Evolutionary conservation across 2,113 vertebrate species (phyloP).

Genomic region (Strix aluco): DNA sequence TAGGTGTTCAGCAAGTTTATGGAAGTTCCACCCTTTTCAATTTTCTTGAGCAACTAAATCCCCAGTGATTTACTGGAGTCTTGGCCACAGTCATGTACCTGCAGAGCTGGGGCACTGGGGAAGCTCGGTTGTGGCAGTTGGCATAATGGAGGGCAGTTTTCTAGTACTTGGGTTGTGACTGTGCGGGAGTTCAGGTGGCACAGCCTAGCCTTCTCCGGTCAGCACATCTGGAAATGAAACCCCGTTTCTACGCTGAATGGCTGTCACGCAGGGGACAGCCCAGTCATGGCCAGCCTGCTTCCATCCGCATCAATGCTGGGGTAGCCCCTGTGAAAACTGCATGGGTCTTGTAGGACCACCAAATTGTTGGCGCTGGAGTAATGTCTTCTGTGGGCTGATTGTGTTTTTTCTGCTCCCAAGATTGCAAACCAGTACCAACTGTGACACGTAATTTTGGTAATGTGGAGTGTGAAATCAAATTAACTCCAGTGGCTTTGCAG

Average conservation of each 20-base stretch:
- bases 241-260: fast-evolving
- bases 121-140: fast-evolving
- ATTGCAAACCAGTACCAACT: neutral
- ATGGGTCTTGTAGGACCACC: fast-evolving
- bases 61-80: fast-evolving
- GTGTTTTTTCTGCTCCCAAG: neutral
- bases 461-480: neutral
- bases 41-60: neutral
- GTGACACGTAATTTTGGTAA: neutral
- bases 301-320: fast-evolving
- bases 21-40: neutral
- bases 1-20: neutral
- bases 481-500: neutral
- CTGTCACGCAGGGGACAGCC: neutral
- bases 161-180: neutral
- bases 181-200: neutral
- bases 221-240: neutral
- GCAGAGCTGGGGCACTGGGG: neutral
- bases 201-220: neutral
- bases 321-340: neutral
- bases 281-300: fast-evolving
- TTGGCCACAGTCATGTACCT: neutral
- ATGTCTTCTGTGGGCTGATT: neutral
- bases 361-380: neutral
- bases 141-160: neutral